Evolutionary conservation across 2,113 vertebrate species (phyloP), one percentile per base, ranked within the genome.

Genomic region (Ictalurus punctatus): DNA sequence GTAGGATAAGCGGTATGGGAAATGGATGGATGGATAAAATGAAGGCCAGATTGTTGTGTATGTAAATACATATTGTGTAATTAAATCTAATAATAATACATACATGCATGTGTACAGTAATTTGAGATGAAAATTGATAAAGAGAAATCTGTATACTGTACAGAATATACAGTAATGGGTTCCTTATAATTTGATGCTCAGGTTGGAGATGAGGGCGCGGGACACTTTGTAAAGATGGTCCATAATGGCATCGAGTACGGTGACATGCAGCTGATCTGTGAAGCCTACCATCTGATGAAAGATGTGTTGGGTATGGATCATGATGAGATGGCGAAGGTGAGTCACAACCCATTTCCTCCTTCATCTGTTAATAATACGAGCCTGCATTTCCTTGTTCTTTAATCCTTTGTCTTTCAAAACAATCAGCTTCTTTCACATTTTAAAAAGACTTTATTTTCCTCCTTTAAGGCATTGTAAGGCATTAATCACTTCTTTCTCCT

Each of bases 161-260:
- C 37, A 23, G 23, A 48, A 48, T 25, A 25, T 6, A 27, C 37
- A 48, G 5, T 52, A 52, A 78, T 78, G 7, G 23, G 44, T 74
- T 48, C 21, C 56, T 34, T n/a, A 0, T 73, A 37, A 12, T 63
- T 17, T 16, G 27, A 86, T 96, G 95, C 93, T 95, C 94, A 99
- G 98, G 98, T 99, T 23, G 99, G 99, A 30, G 98, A 99, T 0
- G 98, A 99, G 90, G 98, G 98, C 0, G 96, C 98, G 0, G 98
- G 98, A 0, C 98, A 99, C 93, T 99, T 98, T 78, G 98, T 99
- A 90, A 99, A 99, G 96, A 99, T 99, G 98, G 98, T 99, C 71
- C 98, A 99, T 92, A 99, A 99, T 0, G 98, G 98, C n/a, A 99
- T 99, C 0, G 98, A 99, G 91, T 99, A 99, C 0, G 98, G 98